These are phyloP conservation scores for Andrena bicolor DNA, from an alignment of 2,888 invertebrate species.

Conservation along the genomic window DNA sequence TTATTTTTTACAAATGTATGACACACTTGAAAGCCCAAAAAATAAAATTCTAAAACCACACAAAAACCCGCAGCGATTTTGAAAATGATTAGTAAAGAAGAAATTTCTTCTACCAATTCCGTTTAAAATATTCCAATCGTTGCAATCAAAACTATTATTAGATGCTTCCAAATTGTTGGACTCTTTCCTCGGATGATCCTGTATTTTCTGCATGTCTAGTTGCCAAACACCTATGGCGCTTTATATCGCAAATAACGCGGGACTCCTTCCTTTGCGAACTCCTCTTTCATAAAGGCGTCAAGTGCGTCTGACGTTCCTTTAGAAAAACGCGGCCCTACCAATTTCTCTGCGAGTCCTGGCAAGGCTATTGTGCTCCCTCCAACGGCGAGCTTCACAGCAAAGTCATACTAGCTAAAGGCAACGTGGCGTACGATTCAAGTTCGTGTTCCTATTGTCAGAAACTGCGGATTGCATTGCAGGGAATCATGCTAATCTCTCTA, in stretches of 20 bases:
- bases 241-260: conserved; percentile 1
- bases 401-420: conserved; percentile 7
- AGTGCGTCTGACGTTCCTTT: conserved; percentile 4
- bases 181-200: background rate
- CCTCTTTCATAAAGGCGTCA: conserved; percentile 2
- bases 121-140: too few species aligned
- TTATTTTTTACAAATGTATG: too few species aligned
- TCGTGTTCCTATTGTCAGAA: background rate
- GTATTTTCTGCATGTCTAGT: background rate
- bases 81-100: too few species aligned
- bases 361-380: conserved; percentile 3
- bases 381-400: background rate
- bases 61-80: too few species aligned
- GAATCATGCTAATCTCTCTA: background rate
- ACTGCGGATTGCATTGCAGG: background rate
- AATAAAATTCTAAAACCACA: too few species aligned
- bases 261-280: background rate
- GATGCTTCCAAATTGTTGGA: background rate
- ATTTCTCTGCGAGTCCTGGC: conserved; percentile 3
- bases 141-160: too few species aligned
- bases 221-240: background rate
- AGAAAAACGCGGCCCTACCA: conserved; percentile 3
- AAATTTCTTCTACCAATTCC: too few species aligned
- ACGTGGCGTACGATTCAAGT: background rate
- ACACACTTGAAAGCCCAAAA: too few species aligned